phyloP scores from a whole-genome alignment of 2,797 vertebrate species.

The Hippoglossus hippoglossus region DNA sequence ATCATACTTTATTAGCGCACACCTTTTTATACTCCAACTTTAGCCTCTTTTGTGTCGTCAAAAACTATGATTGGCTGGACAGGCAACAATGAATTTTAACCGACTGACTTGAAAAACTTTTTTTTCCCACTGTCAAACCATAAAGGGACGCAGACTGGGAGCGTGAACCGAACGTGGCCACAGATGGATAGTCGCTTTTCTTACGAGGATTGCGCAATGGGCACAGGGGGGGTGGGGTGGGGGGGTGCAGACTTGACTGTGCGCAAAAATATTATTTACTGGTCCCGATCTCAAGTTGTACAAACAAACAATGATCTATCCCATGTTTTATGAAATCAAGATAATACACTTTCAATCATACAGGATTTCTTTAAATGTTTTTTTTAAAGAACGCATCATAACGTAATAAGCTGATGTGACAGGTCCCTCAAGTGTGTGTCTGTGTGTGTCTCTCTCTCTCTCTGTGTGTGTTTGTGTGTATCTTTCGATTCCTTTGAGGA shows the following conservation, averaged over 20 bases:
- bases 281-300: too few species aligned
- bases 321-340: too few species aligned
- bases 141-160: conserved; percentile 76
- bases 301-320: too few species aligned
- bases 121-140: conserved; percentile 84
- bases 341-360: too few species aligned
- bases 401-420: too few species aligned
- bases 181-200: conserved; percentile 43
- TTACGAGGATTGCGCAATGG: conserved; percentile 39
- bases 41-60: conserved; percentile 93
- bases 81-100: conserved; percentile 94
- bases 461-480: too few species aligned
- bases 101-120: conserved; percentile 90
- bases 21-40: conserved; percentile 97
- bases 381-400: too few species aligned
- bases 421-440: too few species aligned
- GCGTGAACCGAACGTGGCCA: conserved; percentile 51
- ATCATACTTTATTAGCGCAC: conserved; percentile 92
- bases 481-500: background rate
- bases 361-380: too few species aligned
- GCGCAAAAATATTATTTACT: background rate
- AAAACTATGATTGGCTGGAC: conserved; percentile 94
- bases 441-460: too few species aligned
- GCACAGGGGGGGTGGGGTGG: background rate
- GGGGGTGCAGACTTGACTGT: background rate